Evolutionary conservation across 2,113 vertebrate species (phyloP), one percentile per base, ranked within the genome.

Genomic region (Vimba vimba): DNA sequence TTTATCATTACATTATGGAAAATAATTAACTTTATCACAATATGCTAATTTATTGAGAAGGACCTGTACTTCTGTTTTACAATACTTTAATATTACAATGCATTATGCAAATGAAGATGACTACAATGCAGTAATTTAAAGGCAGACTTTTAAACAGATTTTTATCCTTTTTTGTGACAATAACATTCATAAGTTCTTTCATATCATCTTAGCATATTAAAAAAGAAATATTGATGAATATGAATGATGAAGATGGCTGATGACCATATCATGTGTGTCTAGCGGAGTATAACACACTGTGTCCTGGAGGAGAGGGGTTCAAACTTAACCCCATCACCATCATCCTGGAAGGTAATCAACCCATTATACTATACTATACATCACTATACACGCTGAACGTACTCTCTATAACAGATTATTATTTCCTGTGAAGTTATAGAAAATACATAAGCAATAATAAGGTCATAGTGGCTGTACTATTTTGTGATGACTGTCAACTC

Each of bases 291-390:
- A 97, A 96, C 57, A 96, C 95, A 30, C 91, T 96, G 23, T 97
- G 96, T 88, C 96, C 96, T 4, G 96, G 96, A 12, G 96, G 96
- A 86, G 96, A 97, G 90, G 96, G 96, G 83, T 97, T 97, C 91
- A 94, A 94, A 87, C 96, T 96, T 33, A 97, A 97, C 89, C 95
- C 95, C 10, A 95, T 97, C 86, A 97, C 95, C 33, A 96, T 97
- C 89, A 95, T 97, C 86, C 91, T 97, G 90, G 96, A 97, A 93
- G 96, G 96, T 97, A 88, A 94, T 10, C 30, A n/a, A 13, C 4
- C 21, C 21, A 19, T 57, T 55, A 10, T 6, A 6, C 36, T 45
- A 59, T 19, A 55, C 17, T 39, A 39, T 39, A 39, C 17, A 55
- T 55, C 47, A 82, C 9, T 30, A 50, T 69, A 17, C 11, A 57